Evolutionary conservation across 2,113 vertebrate species (phyloP), one percentile per base, ranked within the genome.

Genomic region (Entelurus aequoreus): DNA sequence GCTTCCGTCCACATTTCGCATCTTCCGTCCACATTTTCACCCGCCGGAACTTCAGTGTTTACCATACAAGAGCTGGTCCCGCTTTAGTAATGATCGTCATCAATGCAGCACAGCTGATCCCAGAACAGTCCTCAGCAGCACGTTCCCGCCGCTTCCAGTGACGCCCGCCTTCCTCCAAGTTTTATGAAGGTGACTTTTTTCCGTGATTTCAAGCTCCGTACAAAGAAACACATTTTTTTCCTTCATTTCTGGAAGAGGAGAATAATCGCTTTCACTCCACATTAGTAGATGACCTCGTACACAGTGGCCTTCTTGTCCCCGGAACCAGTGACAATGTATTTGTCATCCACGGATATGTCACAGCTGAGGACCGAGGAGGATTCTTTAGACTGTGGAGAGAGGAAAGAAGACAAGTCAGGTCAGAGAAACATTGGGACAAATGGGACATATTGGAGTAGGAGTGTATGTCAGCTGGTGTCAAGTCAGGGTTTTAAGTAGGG

Each of bases 291-390:
- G 83, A 98, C 96, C 87, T 98, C 96, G 46, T 98, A 98, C 71
- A 98, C 95, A 3, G 96, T 98, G 84, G 96, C 96, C 87, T 98
- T 98, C 90, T 98, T 98, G 91, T 98, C 96, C 53, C 96, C 96
- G 47, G 96, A 98, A 77, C 96, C 96, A 2, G 96, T 98, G 73
- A 98, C 95, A 8, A 98, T 98, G 85, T 98, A 98, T 72, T 98
- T 97, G 90, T 98, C 94, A 52, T 98, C 96, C 0, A 94, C 93
- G 0, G 95, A 98, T 88, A 98, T 98, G 89, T 98, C 96, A 48
- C 96, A 98, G 75, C 95, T 98, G 71, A 98, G 85, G 81, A 98
- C 96, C 0, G 96, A 98, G 0, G 96, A 98, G 1, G 96, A 97
- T 83, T 98, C 96, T 88, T 98, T 98, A 16, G 95, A 98, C 95